Percentiles rank a stretch among this genome's conserved stretches.
Evolutionary conservation across 2,888 invertebrate genomes (phyloP).

Genomic region (Cephus nigrinus): DNA sequence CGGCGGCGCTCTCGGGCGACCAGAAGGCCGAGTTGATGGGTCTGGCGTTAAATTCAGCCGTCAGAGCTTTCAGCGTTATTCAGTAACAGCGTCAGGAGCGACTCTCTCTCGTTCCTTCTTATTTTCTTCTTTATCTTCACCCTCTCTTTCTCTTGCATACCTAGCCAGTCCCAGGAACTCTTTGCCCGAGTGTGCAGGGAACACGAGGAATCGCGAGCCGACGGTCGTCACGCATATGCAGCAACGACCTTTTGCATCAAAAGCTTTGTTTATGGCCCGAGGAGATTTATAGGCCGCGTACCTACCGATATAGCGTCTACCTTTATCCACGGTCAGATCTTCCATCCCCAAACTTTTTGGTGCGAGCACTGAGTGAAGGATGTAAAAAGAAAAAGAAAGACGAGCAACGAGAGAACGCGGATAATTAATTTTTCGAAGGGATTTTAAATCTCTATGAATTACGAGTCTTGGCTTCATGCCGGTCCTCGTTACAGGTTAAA

Average conservation of each 20-base stretch:
- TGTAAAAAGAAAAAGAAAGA: not conserved
- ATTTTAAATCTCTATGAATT: too few species aligned
- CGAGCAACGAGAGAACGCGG: conserved; percentile 26
- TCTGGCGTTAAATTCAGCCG: conserved; percentile 55
- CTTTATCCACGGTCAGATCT: conserved; percentile 44
- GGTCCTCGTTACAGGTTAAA: too few species aligned
- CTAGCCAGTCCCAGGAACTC: not conserved
- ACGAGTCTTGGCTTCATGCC: too few species aligned
- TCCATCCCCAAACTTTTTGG: conserved; percentile 27
- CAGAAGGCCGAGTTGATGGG: conserved; percentile 26
- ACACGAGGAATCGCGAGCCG: conserved; percentile 18
- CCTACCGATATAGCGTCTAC: conserved; percentile 45
- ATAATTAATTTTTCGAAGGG: conserved; percentile 41
- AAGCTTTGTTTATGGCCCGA: conserved; percentile 62
- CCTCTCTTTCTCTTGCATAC: conserved; percentile 15
- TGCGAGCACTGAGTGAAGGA: too few species aligned
- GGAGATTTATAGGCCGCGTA: conserved; percentile 52
- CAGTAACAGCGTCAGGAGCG: not conserved
- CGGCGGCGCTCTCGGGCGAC: not conserved
- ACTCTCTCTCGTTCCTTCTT: conserved; percentile 15
- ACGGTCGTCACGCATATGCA: conserved; percentile 63
- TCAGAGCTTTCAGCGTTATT: conserved; percentile 39
- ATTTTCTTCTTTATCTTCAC: not conserved
- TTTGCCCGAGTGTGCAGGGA: not conserved
- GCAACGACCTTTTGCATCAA: conserved; percentile 60